Evolutionary conservation across 2,888 invertebrate genomes (phyloP).

Genomic region (Eupelmus urozonus): DNA sequence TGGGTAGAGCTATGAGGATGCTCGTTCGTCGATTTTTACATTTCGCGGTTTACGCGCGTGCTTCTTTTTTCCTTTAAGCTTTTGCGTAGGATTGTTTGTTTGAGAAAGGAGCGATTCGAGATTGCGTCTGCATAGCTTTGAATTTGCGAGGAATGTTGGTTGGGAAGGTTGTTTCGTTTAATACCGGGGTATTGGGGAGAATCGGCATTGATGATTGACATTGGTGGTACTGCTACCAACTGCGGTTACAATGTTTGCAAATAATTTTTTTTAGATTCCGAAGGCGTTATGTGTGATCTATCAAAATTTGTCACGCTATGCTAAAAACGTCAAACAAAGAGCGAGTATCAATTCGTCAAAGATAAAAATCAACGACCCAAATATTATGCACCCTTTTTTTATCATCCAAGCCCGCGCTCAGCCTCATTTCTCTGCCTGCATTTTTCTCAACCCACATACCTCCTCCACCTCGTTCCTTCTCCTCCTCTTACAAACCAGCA

Average conservation of each 20-base stretch:
- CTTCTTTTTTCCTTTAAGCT: neutral
- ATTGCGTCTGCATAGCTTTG: neutral
- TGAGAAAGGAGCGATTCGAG: neutral
- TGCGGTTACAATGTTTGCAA: too few species aligned
- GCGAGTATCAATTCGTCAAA: too few species aligned
- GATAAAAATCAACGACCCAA: conserved; percentile 39
- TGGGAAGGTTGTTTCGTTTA: too few species aligned
- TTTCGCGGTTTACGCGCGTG: neutral
- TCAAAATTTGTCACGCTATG: too few species aligned
- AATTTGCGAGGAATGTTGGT: neutral
- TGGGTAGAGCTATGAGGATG: too few species aligned
- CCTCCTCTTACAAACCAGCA: neutral
- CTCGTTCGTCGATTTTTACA: conserved; percentile 1
- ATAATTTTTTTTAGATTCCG: too few species aligned
- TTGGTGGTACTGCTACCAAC: too few species aligned
- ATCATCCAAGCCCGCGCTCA: conserved; percentile 1
- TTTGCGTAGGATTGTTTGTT: conserved; percentile 14
- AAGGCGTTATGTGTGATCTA: too few species aligned
- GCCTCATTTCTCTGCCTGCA: neutral
- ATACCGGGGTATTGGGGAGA: too few species aligned
- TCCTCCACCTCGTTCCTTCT: neutral
- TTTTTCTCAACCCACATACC: neutral
- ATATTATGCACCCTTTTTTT: conserved; percentile 41
- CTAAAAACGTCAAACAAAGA: too few species aligned
- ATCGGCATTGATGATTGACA: too few species aligned